Evolutionary conservation across 2,888 invertebrate genomes (phyloP), one percentile per base, ranked within the genome.

Genomic region (Brassicogethes aeneus): DNA sequence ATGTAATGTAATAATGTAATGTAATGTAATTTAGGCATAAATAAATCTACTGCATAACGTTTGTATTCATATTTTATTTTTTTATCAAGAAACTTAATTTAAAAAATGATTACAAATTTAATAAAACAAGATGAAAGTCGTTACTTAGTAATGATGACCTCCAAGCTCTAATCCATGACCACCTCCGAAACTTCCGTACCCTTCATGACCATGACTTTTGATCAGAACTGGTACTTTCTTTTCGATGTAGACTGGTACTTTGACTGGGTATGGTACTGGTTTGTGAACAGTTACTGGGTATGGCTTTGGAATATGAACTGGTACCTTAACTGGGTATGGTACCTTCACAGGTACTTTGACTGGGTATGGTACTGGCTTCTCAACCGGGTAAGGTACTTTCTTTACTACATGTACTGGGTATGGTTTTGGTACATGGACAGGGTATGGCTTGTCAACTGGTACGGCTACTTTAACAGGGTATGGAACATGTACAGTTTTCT

Each of bases 331-430:
- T 42, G 65, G 66, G 2, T 73, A 71, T 35, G 74, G 75, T 49
- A 75, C 70, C 46, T 76, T 75, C 12, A 70, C 68, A 23, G 52
- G 52, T 37, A 58, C 55, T 48, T 69, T 68, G 43, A 72, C 71
- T 12, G 72, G 71, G 39, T 60, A 59, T 17, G 64, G 75, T 2
- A 76, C 74, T 0, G 72, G 73, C 48, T 76, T 75, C 3, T 74
- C 66, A 1, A 76, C 73, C 0, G 71, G 75, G 36, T 70, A 70
- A 3, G 74, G 70, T 39, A 74, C 71, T 8, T 73, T 74, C 41
- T 74, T 67, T 44, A 74, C 73, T 1, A 75, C 72, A 1, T 70
- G 63, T 0, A 75, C 72, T 41, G 64, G 62, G 49, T 63, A 60
- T 1, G 75, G 74, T 15, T 73, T 70, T 1, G 71, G 71, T 1